Evolutionary conservation across 2,888 invertebrate species (phyloP).

Genomic region (Abscondita cerata): DNA sequence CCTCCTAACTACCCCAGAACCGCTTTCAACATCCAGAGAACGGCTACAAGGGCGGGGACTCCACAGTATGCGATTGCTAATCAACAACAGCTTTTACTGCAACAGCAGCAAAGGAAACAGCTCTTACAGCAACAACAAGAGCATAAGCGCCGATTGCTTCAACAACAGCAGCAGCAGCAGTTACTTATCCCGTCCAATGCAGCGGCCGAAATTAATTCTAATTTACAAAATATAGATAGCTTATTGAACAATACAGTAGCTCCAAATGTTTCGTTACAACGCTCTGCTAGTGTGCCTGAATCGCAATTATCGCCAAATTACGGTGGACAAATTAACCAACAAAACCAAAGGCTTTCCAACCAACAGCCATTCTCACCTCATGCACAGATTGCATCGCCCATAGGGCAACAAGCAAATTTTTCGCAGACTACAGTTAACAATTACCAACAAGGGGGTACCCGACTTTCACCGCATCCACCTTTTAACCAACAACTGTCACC

Average conservation of each 20-base stretch:
- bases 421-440: constrained; percentile 50
- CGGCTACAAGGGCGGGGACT: constrained; percentile 38
- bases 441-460: constrained; percentile 58
- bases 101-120: constrained; percentile 59
- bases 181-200: constrained; percentile 81
- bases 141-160: constrained; percentile 75
- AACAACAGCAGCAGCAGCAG: constrained; percentile 82
- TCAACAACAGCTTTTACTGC: constrained; percentile 57
- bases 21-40: constrained; percentile 42
- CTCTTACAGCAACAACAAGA: constrained; percentile 57
- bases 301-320: constrained; percentile 67
- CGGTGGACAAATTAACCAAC: constrained; percentile 55
- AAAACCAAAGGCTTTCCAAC: constrained; percentile 46
- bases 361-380: constrained; percentile 59
- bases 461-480: constrained; percentile 65
- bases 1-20: constrained; percentile 56
- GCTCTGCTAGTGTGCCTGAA: constrained; percentile 66
- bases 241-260: constrained; percentile 86
- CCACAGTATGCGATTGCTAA: constrained; percentile 43
- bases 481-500: constrained; percentile 66
- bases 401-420: constrained; percentile 52
- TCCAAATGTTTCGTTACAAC: constrained; percentile 87
- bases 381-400: constrained; percentile 58
- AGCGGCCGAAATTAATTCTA: constrained; percentile 62
- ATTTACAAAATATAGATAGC: constrained; percentile 78